These are phyloP conservation scores for Enteromius treurensis DNA, from an alignment of 2,797 vertebrate species.

Conservation along the genomic window DNA sequence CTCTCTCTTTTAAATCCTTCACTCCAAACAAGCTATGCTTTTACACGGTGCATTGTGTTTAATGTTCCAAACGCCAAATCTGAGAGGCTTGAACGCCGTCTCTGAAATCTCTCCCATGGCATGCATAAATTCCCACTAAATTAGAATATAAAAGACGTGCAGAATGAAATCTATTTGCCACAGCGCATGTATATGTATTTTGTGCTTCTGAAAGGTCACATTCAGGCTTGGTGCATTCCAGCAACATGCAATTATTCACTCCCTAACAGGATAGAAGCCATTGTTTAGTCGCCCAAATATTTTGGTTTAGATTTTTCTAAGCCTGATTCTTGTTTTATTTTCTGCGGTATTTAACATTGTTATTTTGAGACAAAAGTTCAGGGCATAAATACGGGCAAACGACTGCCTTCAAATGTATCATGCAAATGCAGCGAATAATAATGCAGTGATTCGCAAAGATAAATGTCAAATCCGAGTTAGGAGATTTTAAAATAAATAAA, in stretches of 20 bases:
- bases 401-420: constrained; percentile 39
- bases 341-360: constrained; percentile 19
- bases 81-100: constrained; percentile 58
- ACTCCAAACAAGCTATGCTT: constrained; percentile 59
- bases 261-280: constrained; percentile 62
- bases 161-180: constrained; percentile 65
- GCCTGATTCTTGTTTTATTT: not conserved
- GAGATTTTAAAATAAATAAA: not conserved
- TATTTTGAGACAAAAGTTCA: constrained; percentile 49
- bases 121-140: constrained; percentile 64
- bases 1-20: constrained; percentile 49
- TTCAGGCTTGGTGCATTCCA: constrained; percentile 60
- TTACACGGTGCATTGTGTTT: constrained; percentile 62
- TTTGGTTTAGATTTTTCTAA: constrained; percentile 39
- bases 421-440: constrained; percentile 12
- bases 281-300: constrained; percentile 48
- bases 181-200: constrained; percentile 62
- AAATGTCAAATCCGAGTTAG: not conserved
- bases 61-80: constrained; percentile 64
- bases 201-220: constrained; percentile 68
- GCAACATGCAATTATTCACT: constrained; percentile 63
- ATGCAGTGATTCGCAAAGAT: constrained; percentile 4
- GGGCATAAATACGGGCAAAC: constrained; percentile 32
- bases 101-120: constrained; percentile 61
- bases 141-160: constrained; percentile 64